Evolutionary conservation across 2,888 invertebrate species (phyloP).

Genomic region (Xestobium rufovillosum): DNA sequence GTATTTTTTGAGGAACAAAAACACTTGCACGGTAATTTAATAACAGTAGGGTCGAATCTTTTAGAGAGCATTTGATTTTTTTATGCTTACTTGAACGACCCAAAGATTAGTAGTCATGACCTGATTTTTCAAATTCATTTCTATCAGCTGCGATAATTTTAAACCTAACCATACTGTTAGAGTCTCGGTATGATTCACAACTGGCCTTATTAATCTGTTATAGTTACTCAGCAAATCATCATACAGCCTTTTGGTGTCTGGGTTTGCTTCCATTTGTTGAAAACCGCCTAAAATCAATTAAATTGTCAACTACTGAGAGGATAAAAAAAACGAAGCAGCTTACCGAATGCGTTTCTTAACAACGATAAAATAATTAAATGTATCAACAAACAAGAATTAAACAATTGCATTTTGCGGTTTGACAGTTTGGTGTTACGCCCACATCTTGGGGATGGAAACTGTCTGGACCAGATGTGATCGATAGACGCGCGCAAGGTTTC

Average conservation of each 20-base stretch:
- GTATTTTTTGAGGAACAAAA: too few species aligned
- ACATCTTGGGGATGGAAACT: constrained; percentile 9
- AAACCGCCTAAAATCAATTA: constrained; percentile 32
- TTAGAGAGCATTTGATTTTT: constrained; percentile 11
- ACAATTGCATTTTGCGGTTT: constrained; percentile 15
- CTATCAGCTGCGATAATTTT: constrained; percentile 83
- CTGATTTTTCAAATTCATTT: constrained; percentile 87
- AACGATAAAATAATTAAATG: neutral
- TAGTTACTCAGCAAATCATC: constrained; percentile 94
- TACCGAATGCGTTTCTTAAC: neutral
- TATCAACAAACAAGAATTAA: constrained; percentile 9
- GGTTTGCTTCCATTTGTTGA: constrained; percentile 68
- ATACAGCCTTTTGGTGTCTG: constrained; percentile 89
- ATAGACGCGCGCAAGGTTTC: constrained; percentile 1
- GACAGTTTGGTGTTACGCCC: constrained; percentile 12
- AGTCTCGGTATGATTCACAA: constrained; percentile 86
- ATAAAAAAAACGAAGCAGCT: neutral
- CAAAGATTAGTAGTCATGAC: constrained; percentile 92
- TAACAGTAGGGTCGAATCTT: too few species aligned
- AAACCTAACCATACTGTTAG: constrained; percentile 86
- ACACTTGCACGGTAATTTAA: too few species aligned
- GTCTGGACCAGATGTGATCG: neutral
- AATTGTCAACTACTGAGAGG: neutral
- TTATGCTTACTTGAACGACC: constrained; percentile 73
- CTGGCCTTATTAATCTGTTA: constrained; percentile 89